Percentiles rank a stretch among this genome's conserved stretches.
These are phyloP conservation scores for Ectobius pallidus DNA, from an alignment of 2,888 invertebrate species.

Conservation along the genomic window DNA sequence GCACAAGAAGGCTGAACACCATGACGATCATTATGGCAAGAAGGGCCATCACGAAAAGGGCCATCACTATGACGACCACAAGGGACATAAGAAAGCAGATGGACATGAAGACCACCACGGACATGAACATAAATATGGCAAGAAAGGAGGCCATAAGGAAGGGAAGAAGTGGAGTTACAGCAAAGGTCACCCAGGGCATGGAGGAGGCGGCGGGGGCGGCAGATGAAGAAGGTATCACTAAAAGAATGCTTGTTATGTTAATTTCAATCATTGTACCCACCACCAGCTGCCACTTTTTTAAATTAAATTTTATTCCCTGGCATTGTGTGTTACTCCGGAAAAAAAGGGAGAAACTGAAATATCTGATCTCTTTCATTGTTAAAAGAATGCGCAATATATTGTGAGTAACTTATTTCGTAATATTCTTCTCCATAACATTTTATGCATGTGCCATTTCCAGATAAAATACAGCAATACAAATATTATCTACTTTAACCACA, in stretches of 20 bases:
- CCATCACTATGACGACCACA: slow-evolving; percentile 55
- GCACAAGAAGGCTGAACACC: slow-evolving; percentile 59
- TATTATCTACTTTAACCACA: too few relatives aligned
- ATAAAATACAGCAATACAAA: too few relatives aligned
- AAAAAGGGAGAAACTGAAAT: too few relatives aligned
- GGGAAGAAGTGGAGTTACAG: slow-evolving; percentile 65
- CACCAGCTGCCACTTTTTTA: too few relatives aligned
- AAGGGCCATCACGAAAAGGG: slow-evolving; percentile 63
- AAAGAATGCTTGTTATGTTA: neutral
- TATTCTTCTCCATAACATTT: too few relatives aligned
- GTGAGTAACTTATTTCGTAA: too few relatives aligned
- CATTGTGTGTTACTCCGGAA: too few relatives aligned
- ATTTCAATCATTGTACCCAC: too few relatives aligned
- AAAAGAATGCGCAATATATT: too few relatives aligned
- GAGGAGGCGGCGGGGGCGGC: slow-evolving; percentile 46
- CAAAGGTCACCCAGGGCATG: slow-evolving; percentile 43
- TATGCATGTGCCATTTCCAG: too few relatives aligned
- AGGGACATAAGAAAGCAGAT: slow-evolving; percentile 60
- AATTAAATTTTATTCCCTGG: too few relatives aligned
- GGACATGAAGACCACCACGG: slow-evolving; percentile 65
- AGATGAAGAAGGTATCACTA: neutral
- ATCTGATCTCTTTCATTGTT: too few relatives aligned
- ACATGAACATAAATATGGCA: slow-evolving; percentile 57
- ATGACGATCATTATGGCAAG: slow-evolving; percentile 62
- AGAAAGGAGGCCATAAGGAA: slow-evolving; percentile 56